Conservation (phyloP, 2,113 vertebrate genomes). For the Caranx melampygus region DNA sequence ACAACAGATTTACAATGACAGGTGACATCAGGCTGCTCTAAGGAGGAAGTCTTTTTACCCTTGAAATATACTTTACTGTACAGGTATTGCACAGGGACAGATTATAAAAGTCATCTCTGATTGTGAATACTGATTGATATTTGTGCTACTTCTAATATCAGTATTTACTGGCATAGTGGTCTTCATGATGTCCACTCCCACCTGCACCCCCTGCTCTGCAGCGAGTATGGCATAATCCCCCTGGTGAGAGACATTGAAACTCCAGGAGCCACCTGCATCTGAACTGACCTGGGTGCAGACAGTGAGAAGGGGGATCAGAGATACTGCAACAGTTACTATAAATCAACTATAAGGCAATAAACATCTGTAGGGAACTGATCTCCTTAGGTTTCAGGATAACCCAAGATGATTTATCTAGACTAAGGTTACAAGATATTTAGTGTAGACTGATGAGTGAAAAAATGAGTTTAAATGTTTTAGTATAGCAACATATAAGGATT, state of each 20-base stretch:
- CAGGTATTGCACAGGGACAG: background rate
- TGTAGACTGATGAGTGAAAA: too few relatives aligned
- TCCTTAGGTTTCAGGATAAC: background rate
- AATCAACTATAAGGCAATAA: background rate
- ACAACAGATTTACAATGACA: background rate
- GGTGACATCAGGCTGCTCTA: background rate
- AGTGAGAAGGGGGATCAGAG: background rate
- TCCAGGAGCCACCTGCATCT: constrained; percentile 78
- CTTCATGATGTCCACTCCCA: constrained; percentile 97
- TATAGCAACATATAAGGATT: too few relatives aligned
- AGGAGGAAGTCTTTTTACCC: background rate
- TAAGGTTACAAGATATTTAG: too few relatives aligned
- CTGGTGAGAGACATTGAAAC: constrained; percentile 96
- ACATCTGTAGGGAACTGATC: background rate
- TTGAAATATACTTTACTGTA: background rate
- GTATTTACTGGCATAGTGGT: constrained; percentile 88
- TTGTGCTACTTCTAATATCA: background rate
- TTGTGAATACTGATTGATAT: background rate
- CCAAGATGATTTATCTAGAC: too few relatives aligned
- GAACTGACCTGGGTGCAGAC: constrained; percentile 40
- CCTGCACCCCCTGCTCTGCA: constrained; percentile 89
- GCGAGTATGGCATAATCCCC: constrained; percentile 95
- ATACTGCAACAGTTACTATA: background rate
- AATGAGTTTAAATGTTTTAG: too few relatives aligned
- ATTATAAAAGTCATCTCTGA: background rate